Conservation (phyloP, 2,888 invertebrate species). For the Acanthosoma haemorrhoidale region DNA sequence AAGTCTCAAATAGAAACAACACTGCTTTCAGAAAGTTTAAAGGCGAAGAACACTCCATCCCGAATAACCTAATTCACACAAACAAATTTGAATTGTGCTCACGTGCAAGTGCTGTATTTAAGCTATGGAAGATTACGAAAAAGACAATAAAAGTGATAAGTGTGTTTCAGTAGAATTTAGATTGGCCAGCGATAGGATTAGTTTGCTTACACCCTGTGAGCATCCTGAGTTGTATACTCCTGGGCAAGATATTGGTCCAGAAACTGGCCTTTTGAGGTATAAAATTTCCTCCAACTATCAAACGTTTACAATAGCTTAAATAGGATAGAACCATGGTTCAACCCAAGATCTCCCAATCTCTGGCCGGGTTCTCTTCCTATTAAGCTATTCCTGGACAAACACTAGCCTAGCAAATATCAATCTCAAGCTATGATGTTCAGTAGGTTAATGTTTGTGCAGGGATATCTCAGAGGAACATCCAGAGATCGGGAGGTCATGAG, state of each 20-base stretch:
- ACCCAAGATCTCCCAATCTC: no score
- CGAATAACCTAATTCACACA: background rate
- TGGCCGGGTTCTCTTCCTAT: no score
- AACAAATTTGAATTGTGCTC: conserved; percentile 19
- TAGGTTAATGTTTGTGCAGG: no score
- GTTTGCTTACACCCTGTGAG: conserved; percentile 32
- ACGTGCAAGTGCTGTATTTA: background rate
- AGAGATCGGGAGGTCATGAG: no score
- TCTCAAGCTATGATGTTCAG: no score
- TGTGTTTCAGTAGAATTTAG: background rate
- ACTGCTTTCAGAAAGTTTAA: background rate
- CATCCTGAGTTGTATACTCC: conserved; percentile 69
- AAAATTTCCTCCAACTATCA: no score
- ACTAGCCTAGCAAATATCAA: no score
- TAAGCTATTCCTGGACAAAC: no score
- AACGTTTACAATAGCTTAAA: no score
- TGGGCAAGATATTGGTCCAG: conserved; percentile 78
- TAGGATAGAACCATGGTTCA: no score
- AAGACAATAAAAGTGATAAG: conserved; percentile 8
- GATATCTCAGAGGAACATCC: no score
- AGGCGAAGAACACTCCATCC: background rate
- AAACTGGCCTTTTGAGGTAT: conserved; percentile 79
- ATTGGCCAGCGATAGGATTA: conserved; percentile 29
- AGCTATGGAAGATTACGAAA: background rate
- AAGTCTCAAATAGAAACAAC: no score